These are phyloP conservation scores for Balaenoptera acutorostrata DNA, from an alignment of 2,113 vertebrate species.

Conservation along the genomic window DNA sequence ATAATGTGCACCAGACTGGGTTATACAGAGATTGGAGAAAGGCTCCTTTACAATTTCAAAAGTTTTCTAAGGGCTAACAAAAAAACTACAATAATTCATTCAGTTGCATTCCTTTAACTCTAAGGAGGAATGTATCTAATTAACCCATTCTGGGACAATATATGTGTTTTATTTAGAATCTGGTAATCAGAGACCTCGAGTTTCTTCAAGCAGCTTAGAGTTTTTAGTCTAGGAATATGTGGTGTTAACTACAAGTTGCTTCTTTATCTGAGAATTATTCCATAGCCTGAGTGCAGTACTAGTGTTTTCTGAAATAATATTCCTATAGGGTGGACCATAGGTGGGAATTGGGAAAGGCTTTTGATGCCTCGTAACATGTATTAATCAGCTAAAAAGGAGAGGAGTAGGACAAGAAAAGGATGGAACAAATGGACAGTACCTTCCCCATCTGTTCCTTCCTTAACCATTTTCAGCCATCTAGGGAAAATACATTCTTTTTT, in stretches of 20 bases:
- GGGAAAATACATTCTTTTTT: background rate
- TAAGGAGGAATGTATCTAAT: background rate
- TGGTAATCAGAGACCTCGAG: background rate
- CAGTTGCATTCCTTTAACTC: background rate
- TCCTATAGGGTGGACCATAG: background rate
- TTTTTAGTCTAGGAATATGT: constrained; percentile 1
- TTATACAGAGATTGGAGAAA: background rate
- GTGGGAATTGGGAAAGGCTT: background rate
- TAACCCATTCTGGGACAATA: background rate
- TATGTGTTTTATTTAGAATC: background rate
- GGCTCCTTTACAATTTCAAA: background rate
- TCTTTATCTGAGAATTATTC: constrained; percentile 12
- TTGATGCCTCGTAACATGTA: background rate
- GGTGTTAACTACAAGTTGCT: background rate
- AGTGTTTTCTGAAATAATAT: constrained; percentile 25
- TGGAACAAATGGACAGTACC: background rate
- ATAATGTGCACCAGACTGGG: background rate
- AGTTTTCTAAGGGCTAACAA: background rate
- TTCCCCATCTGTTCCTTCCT: background rate
- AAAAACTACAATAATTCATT: background rate
- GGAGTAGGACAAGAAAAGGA: background rate
- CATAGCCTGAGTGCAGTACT: background rate
- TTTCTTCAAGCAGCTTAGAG: background rate
- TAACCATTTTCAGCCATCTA: background rate
- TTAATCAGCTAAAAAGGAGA: background rate